A percentile compares a stretch with the other conserved stretches of the same genome.
phyloP scores from a whole-genome alignment of 2,888 invertebrate species.

The Cerceris ruficornis region DNA sequence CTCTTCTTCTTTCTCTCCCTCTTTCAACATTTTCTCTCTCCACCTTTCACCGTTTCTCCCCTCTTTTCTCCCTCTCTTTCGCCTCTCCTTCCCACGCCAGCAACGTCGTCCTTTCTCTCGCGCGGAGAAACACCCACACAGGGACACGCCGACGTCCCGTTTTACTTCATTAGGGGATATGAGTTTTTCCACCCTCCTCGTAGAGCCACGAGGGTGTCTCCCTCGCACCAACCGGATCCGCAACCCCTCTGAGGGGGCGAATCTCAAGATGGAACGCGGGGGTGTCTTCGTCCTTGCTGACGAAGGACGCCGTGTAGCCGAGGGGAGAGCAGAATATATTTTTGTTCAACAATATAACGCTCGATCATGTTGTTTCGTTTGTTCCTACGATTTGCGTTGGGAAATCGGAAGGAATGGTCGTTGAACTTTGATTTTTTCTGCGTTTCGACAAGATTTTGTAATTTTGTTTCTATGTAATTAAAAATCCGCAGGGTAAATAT shows the following conservation, averaged over 20 bases:
- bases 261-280: slow-evolving; percentile 49
- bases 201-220: slow-evolving; percentile 45
- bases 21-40: slow-evolving; percentile 13
- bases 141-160: slow-evolving; percentile 60
- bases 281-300: slow-evolving; percentile 54
- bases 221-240: slow-evolving; percentile 33
- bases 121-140: slow-evolving; percentile 14
- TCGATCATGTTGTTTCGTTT: neutral
- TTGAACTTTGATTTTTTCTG: neutral
- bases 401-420: neutral
- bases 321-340: slow-evolving; percentile 5
- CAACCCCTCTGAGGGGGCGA: slow-evolving; percentile 22
- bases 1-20: slow-evolving; percentile 5
- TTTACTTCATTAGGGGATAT: slow-evolving; percentile 77
- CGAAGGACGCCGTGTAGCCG: slow-evolving; percentile 34
- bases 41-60: slow-evolving; percentile 22
- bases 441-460: too few species aligned
- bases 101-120: slow-evolving; percentile 27
- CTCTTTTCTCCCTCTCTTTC: slow-evolving; percentile 24
- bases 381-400: too few species aligned
- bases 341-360: slow-evolving; percentile 13
- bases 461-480: too few species aligned
- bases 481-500: too few species aligned
- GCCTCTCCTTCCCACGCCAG: slow-evolving; percentile 36
- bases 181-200: slow-evolving; percentile 72